These are phyloP conservation scores for Drosophila peninsularis DNA, from an alignment of 2,888 invertebrate species.

Conservation along the genomic window DNA sequence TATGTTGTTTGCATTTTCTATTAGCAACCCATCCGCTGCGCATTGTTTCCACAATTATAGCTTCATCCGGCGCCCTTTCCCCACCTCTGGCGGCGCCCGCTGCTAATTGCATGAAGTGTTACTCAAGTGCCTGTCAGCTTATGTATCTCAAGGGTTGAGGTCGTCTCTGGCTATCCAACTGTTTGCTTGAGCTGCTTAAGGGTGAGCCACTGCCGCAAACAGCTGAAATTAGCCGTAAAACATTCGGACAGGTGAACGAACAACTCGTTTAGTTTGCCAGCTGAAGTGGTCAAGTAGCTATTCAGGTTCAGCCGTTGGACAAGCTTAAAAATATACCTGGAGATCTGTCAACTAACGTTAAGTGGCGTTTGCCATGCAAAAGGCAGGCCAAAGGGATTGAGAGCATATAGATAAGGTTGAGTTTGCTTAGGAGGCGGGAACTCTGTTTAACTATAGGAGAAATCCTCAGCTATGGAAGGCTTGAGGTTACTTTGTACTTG, in stretches of 20 bases:
- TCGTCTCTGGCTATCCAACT: conserved; percentile 3
- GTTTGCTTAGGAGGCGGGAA: neutral
- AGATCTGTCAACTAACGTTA: conserved; percentile 1
- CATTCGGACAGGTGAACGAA: neutral
- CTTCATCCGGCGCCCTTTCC: conserved; percentile 32
- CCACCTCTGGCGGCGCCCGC: neutral
- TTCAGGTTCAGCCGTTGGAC: neutral
- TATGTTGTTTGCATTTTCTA: conserved; percentile 75
- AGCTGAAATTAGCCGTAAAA: conserved; percentile 17
- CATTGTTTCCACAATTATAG: conserved; percentile 58
- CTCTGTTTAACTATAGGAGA: neutral
- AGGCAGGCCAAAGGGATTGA: neutral
- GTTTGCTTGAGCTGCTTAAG: conserved; percentile 15
- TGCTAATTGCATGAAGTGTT: conserved; percentile 49
- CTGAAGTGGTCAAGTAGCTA: conserved; percentile 29
- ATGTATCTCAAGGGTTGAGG: conserved; percentile 21
- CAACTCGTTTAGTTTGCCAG: conserved; percentile 16
- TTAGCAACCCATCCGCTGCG: conserved; percentile 63
- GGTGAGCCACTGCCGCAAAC: conserved; percentile 8
- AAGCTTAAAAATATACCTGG: neutral
- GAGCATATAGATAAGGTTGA: neutral
- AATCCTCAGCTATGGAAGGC: neutral
- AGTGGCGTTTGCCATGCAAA: neutral
- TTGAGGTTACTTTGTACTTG: too few relatives aligned
- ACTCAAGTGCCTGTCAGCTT: conserved; percentile 34